Percentiles rank a stretch among this genome's conserved stretches.
phyloP scores from a whole-genome alignment of 2,888 invertebrate genomes.

The Caradrina kadenii region DNA sequence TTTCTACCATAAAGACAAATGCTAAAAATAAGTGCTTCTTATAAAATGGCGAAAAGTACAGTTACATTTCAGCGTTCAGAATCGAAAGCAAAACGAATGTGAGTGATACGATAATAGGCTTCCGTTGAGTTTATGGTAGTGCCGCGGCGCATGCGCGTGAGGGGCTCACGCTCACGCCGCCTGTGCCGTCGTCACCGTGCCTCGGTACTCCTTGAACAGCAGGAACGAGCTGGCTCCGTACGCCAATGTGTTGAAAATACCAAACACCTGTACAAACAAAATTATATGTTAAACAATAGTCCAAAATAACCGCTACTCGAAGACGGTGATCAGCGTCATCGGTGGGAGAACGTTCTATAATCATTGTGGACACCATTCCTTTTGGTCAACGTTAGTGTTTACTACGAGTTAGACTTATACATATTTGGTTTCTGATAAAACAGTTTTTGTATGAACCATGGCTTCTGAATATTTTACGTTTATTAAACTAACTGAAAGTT shows the following conservation, averaged over 20 bases:
- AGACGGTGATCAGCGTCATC: conserved; percentile 2
- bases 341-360: background rate
- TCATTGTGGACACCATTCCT: background rate
- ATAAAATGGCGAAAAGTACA: conserved; percentile 47
- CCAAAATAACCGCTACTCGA: background rate
- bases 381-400: background rate
- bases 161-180: conserved; percentile 68
- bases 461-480: background rate
- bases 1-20: conserved; percentile 15
- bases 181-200: conserved; percentile 65
- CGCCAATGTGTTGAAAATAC: conserved; percentile 94
- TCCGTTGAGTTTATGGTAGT: conserved; percentile 58
- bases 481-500: background rate
- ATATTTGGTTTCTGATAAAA: background rate
- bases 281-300: conserved; percentile 7
- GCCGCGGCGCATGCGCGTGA: conserved; percentile 51
- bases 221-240: conserved; percentile 95
- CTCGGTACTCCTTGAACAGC: conserved; percentile 93
- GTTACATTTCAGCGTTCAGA: conserved; percentile 57
- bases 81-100: conserved; percentile 72
- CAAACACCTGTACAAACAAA: conserved; percentile 92
- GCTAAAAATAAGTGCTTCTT: conserved; percentile 49
- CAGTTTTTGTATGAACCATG: too few relatives aligned
- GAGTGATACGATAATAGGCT: conserved; percentile 63
- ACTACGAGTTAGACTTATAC: background rate